Base-by-base conservation (phyloP, 2,113 vertebrate species). In the Siniperca chuatsi region DNA sequence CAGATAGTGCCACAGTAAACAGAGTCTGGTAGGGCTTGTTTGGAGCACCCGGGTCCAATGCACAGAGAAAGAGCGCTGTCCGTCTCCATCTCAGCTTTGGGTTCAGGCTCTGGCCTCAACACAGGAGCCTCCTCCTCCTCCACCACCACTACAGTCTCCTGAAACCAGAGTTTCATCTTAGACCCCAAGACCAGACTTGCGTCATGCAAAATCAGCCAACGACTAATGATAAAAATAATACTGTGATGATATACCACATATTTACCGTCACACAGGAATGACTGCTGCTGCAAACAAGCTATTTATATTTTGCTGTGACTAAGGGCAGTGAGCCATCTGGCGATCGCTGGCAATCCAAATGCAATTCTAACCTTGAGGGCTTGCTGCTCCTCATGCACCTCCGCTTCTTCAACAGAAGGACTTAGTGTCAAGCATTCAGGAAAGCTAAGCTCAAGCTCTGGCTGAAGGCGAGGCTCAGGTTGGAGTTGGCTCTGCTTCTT, bases 1-100 rank as follows among this genome's bases (percentile, higher is more conserved):
- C 98, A 99, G 78, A 97, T 96, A 0, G 92, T 97, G 90, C 98
- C 97, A 87, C 98, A 99, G 90, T 99, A 99, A 58, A 99, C 98
- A 0, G 98, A 99, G 82, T 97, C 98, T 0, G 96, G 96, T 68
- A 98, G 94, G 1, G 98, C 97, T 74, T 96, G 90, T 2, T 94
- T 97, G 16, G 84, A 91, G 84, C 98, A 99, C 60, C 96, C 96
- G 0, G 98, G 97, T 6, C 98, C 98, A 0, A 98, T 99, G 86
- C 98, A 99, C 44, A 93, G 94, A 0, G 97, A 91, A 15, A 94
- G 90, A 50, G 93, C 93, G 64, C 93, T 69, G 57, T 96, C 96
- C 0, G 86, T 11, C 2, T 95, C 90, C 95, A 89, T 87, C 57
- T 85, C 75, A 23, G 44, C 50, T 62, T 85, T 25, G 2, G 85